These are phyloP conservation scores for Pollenia angustigena DNA, from an alignment of 2,888 invertebrate species.

Conservation along the genomic window DNA sequence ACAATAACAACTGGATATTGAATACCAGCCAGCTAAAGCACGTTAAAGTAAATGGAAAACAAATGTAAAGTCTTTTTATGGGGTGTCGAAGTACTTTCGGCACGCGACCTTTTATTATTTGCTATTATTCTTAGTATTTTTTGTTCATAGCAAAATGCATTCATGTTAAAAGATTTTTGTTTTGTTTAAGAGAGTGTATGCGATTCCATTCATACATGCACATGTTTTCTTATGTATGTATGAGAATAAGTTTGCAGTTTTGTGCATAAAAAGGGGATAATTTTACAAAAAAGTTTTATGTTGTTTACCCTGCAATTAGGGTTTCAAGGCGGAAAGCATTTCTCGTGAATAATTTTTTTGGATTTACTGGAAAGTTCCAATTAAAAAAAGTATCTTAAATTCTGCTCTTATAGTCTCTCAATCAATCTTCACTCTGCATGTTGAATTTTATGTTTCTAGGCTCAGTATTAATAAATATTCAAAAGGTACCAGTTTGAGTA, in stretches of 20 bases:
- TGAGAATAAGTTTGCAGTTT: conserved; percentile 45
- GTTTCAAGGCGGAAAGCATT: too few species aligned
- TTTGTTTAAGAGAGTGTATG: neutral
- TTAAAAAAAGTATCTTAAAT: too few species aligned
- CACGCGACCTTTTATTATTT: conserved; percentile 81
- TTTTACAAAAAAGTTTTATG: conserved; percentile 18
- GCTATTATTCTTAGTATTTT: conserved; percentile 6
- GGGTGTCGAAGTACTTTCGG: conserved; percentile 84
- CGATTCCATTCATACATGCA: neutral
- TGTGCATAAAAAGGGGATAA: conserved; percentile 50
- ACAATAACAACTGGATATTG: conserved; percentile 24
- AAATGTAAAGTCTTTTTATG: conserved; percentile 80
- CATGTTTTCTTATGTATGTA: neutral
- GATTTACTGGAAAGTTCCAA: too few species aligned
- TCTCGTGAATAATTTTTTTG: too few species aligned
- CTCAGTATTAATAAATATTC: too few species aligned
- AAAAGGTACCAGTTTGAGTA: too few species aligned
- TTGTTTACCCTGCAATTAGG: conserved; percentile 1
- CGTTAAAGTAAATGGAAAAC: conserved; percentile 19
- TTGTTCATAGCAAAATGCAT: conserved; percentile 44
- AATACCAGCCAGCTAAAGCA: conserved; percentile 23
- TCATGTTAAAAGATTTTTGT: conserved; percentile 46
- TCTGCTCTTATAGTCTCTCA: too few species aligned
- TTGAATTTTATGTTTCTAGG: too few species aligned
- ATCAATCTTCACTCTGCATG: too few species aligned